Evolutionary conservation across 35 echinoderm and acorn worm genomes (phyloP).

Genomic region (Lytechinus pictus): DNA sequence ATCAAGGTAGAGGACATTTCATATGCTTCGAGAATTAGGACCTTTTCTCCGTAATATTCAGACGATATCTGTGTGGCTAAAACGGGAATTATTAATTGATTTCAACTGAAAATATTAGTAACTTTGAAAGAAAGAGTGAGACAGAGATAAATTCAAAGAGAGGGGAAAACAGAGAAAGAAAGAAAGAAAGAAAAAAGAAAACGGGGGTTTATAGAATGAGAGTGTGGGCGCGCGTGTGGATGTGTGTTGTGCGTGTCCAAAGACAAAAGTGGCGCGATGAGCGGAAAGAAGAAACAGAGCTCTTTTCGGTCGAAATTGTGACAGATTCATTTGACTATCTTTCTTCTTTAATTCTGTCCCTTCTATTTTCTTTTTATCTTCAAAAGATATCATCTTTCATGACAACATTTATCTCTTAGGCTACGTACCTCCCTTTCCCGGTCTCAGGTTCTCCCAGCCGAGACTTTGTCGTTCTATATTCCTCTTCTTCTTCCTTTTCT

Average conservation of each 20-base stretch:
- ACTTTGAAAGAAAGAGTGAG: neutral
- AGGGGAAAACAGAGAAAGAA: no score
- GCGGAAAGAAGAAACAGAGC: neutral
- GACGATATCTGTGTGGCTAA: neutral
- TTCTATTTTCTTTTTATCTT: conserved; percentile 23
- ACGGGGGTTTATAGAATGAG: neutral
- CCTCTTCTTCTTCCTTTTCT: neutral
- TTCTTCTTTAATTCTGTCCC: neutral
- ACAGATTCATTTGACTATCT: conserved; percentile 2
- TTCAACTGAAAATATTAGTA: neutral
- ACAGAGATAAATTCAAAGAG: neutral
- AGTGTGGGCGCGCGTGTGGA: no score
- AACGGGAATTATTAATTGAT: neutral
- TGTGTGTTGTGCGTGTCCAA: no score
- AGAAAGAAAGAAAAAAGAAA: neutral
- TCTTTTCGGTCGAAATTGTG: conserved; percentile 21
- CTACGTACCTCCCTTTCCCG: conserved; percentile 25
- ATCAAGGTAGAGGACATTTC: neutral
- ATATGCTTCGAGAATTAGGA: neutral
- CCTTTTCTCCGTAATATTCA: neutral
- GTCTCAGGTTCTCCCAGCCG: conserved; percentile 17
- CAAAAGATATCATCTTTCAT: neutral
- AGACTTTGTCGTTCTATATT: conserved; percentile 19
- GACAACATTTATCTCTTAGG: conserved; percentile 46
- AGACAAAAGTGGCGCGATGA: no score